phyloP scores from a whole-genome alignment of 2,797 vertebrate genomes.

The Remorina albescens region DNA sequence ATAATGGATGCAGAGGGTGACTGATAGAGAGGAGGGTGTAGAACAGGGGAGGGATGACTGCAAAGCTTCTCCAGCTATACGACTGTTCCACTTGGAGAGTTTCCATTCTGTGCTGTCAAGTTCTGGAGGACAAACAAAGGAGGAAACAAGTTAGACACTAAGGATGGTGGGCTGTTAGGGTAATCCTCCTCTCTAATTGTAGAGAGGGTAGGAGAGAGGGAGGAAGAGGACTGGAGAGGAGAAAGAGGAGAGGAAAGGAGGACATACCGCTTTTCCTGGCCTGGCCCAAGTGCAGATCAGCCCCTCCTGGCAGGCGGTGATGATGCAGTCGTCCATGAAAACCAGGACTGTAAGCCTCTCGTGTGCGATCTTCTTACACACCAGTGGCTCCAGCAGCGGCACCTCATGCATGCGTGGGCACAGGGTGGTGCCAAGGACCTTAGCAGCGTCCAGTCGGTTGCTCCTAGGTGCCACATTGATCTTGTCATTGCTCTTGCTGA shows the following conservation, averaged over 20 bases:
- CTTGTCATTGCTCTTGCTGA: conserved; percentile 92
- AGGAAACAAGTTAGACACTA: conserved; percentile 33
- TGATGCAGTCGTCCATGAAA: conserved; percentile 95
- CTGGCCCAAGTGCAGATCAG: conserved; percentile 95
- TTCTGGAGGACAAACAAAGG: conserved; percentile 70
- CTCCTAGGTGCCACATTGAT: conserved; percentile 84
- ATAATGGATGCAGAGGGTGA: background rate
- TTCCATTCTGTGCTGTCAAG: conserved; percentile 89
- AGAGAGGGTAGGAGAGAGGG: no score
- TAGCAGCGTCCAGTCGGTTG: conserved; percentile 88
- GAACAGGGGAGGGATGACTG: conserved; percentile 41
- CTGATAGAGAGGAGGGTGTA: background rate
- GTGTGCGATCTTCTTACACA: conserved; percentile 95
- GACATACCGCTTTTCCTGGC: conserved; percentile 90
- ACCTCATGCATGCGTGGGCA: conserved; percentile 94
- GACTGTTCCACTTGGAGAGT: conserved; percentile 92
- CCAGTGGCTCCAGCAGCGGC: conserved; percentile 92
- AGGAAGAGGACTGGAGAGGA: background rate
- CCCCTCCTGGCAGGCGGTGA: conserved; percentile 94
- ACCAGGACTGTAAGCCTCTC: conserved; percentile 92
- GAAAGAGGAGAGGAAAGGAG: background rate
- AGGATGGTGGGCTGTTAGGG: no score
- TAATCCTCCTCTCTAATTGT: no score
- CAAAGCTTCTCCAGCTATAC: conserved; percentile 85
- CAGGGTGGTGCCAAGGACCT: conserved; percentile 91